Percentiles rank a stretch among this genome's conserved stretches.
phyloP scores from a whole-genome alignment of 2,113 vertebrate genomes.

The Anhinga anhinga region DNA sequence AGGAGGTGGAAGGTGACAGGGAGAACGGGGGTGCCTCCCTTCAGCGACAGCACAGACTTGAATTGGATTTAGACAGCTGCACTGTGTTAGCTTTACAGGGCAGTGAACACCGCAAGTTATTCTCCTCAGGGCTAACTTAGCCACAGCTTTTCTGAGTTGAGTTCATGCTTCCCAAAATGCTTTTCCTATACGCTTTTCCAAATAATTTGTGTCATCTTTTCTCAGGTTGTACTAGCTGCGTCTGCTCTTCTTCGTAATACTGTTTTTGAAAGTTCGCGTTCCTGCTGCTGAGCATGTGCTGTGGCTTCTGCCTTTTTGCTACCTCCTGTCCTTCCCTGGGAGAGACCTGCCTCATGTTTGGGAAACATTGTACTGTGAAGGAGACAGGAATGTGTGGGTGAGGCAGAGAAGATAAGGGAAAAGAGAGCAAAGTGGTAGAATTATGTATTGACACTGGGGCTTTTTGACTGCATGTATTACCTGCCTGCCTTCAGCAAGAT shows the following conservation, averaged over 20 bases:
- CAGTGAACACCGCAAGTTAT: accelerated
- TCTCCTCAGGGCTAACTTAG: no score
- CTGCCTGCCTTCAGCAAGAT: background rate
- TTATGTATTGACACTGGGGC: accelerated
- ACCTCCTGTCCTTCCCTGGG: no score
- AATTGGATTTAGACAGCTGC: background rate
- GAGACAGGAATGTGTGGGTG: background rate
- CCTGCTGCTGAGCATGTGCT: accelerated
- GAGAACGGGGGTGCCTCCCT: no score
- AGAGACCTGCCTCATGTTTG: accelerated
- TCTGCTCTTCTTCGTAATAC: accelerated
- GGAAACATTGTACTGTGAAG: background rate
- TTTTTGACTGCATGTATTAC: background rate
- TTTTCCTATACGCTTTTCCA: background rate
- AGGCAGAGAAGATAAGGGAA: background rate
- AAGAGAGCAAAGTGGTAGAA: background rate
- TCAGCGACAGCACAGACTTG: background rate
- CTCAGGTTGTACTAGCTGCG: accelerated
- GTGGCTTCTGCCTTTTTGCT: background rate
- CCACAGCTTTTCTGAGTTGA: background rate
- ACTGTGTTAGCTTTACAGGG: background rate
- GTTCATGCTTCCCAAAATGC: background rate
- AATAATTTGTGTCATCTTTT: background rate
- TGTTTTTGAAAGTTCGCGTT: background rate
- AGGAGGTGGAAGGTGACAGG: background rate